Base-by-base conservation (phyloP, 2,888 invertebrate genomes). In the Torymus auratus region DNA sequence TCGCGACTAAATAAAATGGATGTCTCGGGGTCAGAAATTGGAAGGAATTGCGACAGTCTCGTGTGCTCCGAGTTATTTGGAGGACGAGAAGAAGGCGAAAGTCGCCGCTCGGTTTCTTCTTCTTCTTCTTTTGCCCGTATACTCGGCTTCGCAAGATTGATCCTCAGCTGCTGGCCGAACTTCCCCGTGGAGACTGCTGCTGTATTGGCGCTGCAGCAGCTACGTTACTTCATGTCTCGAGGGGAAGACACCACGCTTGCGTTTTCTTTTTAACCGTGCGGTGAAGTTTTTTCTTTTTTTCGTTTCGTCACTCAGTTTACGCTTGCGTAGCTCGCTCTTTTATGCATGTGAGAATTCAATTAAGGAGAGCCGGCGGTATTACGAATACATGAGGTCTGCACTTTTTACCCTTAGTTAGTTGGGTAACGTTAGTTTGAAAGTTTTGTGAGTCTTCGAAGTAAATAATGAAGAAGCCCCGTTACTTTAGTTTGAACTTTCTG, bases 1-100 rank as follows among this genome's bases (percentile, higher is more conserved):
- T 78, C 82, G 85, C 82, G 88, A 80, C 88, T 90, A 90, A 91
- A 90, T 90, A 89, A 90, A 91, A 90, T 91, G 88, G 88, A 90
- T 90, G 89, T 88, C 86, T 85, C 86, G 84, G 87, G 88, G 86
- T 86, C 86, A 87, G 85, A 88, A 88, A 89, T 89, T 89, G 88
- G 88, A 85, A 89, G 88, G 88, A 89, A 90, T 89, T 88, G 88
- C 88, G 84, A 84, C 80, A 83, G 86, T 84, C 86, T 84, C 41
- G 41, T 41, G 41, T 83, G 83, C 84, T 50, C 28, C 58, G 73
- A 70, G 73, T 81, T 77, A 81, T 81, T 81, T 73, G 28, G 73
- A 64, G 53, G 69, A 69, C 41, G 73, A 64, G 74, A 79, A 74
- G 73, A 73, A 64, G 72, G 68, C 69, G 64, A 77, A 68, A 80